Conservation (phyloP, 2,113 vertebrate species). For the Morone saxatilis region DNA sequence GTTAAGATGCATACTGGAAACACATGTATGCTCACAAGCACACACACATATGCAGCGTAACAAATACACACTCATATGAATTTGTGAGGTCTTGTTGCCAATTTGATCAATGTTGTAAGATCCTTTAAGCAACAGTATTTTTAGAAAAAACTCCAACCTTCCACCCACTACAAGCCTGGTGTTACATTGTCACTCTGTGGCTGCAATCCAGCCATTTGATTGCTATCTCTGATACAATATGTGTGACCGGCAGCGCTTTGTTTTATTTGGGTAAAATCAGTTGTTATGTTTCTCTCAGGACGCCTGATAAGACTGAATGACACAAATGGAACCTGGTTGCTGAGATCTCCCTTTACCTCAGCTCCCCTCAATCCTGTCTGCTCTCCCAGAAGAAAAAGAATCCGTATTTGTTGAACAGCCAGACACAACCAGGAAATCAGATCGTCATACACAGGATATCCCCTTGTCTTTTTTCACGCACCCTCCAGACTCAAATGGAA, state of each 20-base stretch:
- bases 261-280: conserved; percentile 24
- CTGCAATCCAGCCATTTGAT: conserved; percentile 8
- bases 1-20: conserved; percentile 15
- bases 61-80: conserved; percentile 7
- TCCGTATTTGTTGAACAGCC: conserved; percentile 17
- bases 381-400: conserved; percentile 16
- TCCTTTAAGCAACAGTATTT: background rate
- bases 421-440: conserved; percentile 47
- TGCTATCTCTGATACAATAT: conserved; percentile 7
- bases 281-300: conserved; percentile 28
- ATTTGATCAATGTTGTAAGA: background rate
- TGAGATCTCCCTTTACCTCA: conserved; percentile 16
- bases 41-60: background rate
- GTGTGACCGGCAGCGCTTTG: background rate
- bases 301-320: conserved; percentile 27
- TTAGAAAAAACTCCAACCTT: background rate
- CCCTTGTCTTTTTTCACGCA: background rate
- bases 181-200: conserved; percentile 17
- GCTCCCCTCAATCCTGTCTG: background rate
- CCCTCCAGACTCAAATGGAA: conserved; percentile 10
- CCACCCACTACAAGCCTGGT: background rate
- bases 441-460: conserved; percentile 40
- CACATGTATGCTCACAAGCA: conserved; percentile 6
- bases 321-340: conserved; percentile 27
- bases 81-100: background rate